phyloP scores from a whole-genome alignment of 37 sponge, comb jelly and placozoan species.

The Aphrocallistes beatrix region DNA sequence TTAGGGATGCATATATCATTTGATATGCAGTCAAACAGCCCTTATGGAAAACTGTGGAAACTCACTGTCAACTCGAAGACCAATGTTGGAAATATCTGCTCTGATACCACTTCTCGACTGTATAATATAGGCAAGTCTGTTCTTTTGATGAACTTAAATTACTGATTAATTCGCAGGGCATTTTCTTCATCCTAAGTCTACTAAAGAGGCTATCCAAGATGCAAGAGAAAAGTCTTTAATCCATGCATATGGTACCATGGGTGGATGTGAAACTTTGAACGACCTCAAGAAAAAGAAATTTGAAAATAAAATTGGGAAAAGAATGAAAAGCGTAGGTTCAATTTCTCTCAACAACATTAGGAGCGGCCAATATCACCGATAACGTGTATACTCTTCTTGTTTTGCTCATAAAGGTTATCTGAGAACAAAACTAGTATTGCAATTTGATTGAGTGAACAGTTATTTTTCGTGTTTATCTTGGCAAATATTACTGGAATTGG shows the following conservation, averaged over 20 bases:
- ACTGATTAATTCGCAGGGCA: not conserved
- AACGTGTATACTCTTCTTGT: not conserved
- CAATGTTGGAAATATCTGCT: not conserved
- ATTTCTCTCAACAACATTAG: not conserved
- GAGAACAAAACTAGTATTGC: too few relatives aligned
- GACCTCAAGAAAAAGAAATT: not conserved
- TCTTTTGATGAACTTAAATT: not conserved
- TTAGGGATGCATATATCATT: too few relatives aligned
- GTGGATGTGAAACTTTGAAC: not conserved
- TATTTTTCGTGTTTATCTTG: too few relatives aligned
- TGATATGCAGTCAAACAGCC: too few relatives aligned
- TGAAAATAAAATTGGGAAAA: not conserved
- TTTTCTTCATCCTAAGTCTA: not conserved
- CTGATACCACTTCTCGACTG: not conserved
- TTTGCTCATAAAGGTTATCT: too few relatives aligned
- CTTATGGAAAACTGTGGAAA: too few relatives aligned
- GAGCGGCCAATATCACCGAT: not conserved
- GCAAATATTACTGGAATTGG: too few relatives aligned
- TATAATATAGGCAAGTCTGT: not conserved
- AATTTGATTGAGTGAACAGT: too few relatives aligned
- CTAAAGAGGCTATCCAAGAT: not conserved
- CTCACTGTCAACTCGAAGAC: not conserved
- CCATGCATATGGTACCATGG: not conserved
- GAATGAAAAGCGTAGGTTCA: not conserved
- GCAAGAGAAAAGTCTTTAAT: not conserved